phyloP scores from a whole-genome alignment of 2,888 invertebrate genomes.

The Scaeva pyrastri region DNA sequence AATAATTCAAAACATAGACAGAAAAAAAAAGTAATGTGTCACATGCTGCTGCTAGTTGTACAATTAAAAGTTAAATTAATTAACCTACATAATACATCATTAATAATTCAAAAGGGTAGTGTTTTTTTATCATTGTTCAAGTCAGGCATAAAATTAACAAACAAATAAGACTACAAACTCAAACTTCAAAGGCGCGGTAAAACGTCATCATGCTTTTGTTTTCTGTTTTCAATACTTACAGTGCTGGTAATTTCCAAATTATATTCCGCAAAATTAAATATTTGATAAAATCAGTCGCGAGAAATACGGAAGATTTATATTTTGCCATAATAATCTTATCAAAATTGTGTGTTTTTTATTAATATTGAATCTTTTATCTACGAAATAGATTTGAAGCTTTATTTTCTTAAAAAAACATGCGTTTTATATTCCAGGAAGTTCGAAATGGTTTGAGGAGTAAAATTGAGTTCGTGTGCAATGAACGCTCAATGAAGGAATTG shows the following conservation, averaged over 20 bases:
- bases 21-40: slow-evolving; percentile 37
- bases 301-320: slow-evolving; percentile 46
- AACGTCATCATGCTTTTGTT: not conserved
- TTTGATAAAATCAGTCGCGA: slow-evolving; percentile 57
- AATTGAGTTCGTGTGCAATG: too few relatives aligned
- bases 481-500: too few relatives aligned
- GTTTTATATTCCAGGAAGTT: too few relatives aligned
- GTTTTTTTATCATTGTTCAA: not conserved
- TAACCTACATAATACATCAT: not conserved
- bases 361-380: too few relatives aligned
- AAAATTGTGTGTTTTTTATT: too few relatives aligned
- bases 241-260: slow-evolving; percentile 79
- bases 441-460: too few relatives aligned
- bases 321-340: slow-evolving; percentile 65
- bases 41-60: not conserved
- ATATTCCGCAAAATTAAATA: slow-evolving; percentile 80
- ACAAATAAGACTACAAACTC: not conserved
- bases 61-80: not conserved
- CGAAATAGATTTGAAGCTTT: too few relatives aligned
- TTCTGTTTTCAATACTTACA: slow-evolving; percentile 80
- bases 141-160: not conserved
- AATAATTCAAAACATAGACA: slow-evolving; percentile 12
- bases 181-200: not conserved
- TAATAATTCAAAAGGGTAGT: not conserved
- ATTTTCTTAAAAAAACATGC: too few relatives aligned